Conservation (phyloP, 2,113 vertebrate genomes). For the Sphaerodactylus townsendi region DNA sequence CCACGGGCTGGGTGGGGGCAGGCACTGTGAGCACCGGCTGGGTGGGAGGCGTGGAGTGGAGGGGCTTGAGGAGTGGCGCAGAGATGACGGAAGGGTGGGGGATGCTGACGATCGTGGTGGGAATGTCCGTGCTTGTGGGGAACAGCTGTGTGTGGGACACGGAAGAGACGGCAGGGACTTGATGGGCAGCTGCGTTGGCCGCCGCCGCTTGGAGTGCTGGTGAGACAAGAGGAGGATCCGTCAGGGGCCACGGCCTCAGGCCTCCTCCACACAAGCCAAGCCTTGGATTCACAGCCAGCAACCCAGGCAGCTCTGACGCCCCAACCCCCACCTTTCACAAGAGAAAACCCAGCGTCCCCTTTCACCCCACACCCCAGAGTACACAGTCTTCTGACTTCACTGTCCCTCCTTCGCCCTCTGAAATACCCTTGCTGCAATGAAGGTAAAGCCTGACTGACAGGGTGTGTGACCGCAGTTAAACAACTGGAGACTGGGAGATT, state of each 20-base stretch:
- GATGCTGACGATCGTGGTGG: conserved; percentile 84
- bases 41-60: conserved; percentile 63
- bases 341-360: no score
- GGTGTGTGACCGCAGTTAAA: no score
- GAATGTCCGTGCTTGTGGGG: conserved; percentile 82
- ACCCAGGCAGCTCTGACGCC: background rate
- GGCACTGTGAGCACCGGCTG: conserved; percentile 70
- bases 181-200: conserved; percentile 84
- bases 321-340: no score
- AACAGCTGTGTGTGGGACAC: conserved; percentile 82
- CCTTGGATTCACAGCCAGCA: background rate
- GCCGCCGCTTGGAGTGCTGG: conserved; percentile 75
- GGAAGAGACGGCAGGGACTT: conserved; percentile 89
- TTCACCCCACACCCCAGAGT: no score
- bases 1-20: conserved; percentile 81
- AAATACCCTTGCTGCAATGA: no score
- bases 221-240: accelerated
- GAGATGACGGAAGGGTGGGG: conserved; percentile 83
- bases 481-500: no score
- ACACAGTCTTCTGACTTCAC: no score
- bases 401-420: no score
- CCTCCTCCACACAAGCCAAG: background rate
- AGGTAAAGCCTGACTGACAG: no score
- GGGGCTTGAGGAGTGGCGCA: conserved; percentile 76
- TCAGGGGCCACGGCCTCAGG: background rate